Percentiles rank a stretch among this genome's conserved stretches.
These are phyloP conservation scores for Phortica variegata DNA, from an alignment of 1,140 invertebrate species.

Conservation along the genomic window DNA sequence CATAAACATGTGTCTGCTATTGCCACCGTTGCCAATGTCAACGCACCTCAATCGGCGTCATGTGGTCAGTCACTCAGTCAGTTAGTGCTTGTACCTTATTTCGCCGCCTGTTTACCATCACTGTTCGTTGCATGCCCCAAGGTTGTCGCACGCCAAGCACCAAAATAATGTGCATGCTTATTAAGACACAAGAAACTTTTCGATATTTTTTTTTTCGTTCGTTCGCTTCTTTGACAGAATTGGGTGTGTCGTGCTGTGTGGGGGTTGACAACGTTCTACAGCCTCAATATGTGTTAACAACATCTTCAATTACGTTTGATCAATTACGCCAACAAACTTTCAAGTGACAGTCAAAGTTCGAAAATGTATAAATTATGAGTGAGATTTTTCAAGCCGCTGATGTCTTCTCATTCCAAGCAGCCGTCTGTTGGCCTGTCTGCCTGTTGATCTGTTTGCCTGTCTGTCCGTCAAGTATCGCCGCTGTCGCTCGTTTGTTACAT, in stretches of 20 bases:
- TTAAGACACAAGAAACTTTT: neutral
- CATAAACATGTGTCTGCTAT: too few species aligned
- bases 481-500: too few species aligned
- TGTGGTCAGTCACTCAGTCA: conserved; percentile 39
- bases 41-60: conserved; percentile 15
- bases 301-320: neutral
- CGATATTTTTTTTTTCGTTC: too few species aligned
- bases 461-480: too few species aligned
- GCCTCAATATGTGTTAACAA: neutral
- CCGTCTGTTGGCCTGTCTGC: too few species aligned
- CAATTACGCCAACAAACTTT: neutral
- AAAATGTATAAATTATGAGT: neutral
- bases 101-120: neutral
- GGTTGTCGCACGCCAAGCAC: neutral
- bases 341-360: neutral
- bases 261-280: neutral
- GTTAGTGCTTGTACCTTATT: neutral
- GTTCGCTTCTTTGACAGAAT: too few species aligned
- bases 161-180: conserved; percentile 1
- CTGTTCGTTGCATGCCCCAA: neutral
- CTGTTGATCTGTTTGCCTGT: too few species aligned
- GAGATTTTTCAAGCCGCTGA: too few species aligned
- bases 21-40: conserved; percentile 28
- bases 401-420: too few species aligned
- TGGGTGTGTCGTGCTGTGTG: neutral